Evolutionary conservation across 2,888 invertebrate genomes (phyloP).

Genomic region (Operophtera brumata): DNA sequence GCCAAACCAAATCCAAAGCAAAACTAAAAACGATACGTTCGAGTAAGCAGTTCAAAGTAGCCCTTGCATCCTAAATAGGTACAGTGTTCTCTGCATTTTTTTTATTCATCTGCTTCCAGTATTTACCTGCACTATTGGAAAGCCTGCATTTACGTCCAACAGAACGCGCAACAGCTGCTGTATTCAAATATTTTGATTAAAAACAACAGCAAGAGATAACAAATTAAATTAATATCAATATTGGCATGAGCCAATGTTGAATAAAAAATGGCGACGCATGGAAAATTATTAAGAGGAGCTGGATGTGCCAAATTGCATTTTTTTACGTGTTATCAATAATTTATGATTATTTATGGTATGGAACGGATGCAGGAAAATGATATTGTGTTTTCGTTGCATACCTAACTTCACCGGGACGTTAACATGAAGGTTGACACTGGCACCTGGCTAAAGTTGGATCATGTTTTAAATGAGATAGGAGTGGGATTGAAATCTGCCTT

Average conservation of each 20-base stretch:
- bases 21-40: no score
- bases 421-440: no score
- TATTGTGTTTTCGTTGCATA: no score
- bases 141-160: neutral
- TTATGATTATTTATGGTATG: neutral
- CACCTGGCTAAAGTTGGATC: no score
- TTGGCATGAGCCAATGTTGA: constrained; percentile 9
- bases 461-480: no score
- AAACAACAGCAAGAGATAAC: constrained; percentile 2
- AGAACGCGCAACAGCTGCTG: neutral
- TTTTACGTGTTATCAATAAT: neutral
- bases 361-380: neutral
- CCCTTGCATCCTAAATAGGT: no score
- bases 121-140: neutral
- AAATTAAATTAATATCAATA: constrained; percentile 16
- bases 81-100: no score
- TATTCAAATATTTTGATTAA: constrained; percentile 1
- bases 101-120: neutral
- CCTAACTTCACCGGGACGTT: no score
- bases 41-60: no score
- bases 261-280: neutral
- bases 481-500: no score
- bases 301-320: neutral
- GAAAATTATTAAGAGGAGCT: neutral
- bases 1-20: no score